These are phyloP conservation scores for Glossosoma conforme DNA, from an alignment of 1,140 invertebrate genomes.

Conservation along the genomic window DNA sequence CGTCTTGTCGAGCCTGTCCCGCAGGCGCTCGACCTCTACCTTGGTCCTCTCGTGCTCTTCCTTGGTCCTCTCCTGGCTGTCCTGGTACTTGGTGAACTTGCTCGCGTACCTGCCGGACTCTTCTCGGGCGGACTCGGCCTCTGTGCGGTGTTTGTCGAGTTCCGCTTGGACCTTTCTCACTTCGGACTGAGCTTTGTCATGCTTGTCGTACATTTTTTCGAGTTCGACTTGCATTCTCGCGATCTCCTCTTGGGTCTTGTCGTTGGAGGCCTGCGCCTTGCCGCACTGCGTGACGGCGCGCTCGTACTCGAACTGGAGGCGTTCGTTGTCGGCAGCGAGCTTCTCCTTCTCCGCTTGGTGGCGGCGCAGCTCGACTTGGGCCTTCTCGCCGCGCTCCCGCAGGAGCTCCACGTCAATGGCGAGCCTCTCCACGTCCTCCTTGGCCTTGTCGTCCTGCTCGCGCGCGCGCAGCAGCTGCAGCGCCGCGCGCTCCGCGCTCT, in stretches of 20 bases:
- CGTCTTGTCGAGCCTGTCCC: constrained; percentile 77
- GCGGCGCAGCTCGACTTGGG: constrained; percentile 75
- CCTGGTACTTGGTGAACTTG: constrained; percentile 73
- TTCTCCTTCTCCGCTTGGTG: constrained; percentile 83
- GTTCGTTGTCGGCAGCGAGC: constrained; percentile 73
- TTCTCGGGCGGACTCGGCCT: constrained; percentile 65
- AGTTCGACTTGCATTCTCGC: constrained; percentile 79
- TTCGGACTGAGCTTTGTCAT: constrained; percentile 78
- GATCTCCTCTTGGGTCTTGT: constrained; percentile 85
- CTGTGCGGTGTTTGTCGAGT: constrained; percentile 61
- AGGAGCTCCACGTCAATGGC: constrained; percentile 77
- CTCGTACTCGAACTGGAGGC: constrained; percentile 81
- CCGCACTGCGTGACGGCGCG: constrained; percentile 74
- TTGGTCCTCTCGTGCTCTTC: constrained; percentile 76
- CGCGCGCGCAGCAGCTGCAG: constrained; percentile 79
- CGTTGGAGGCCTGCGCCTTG: constrained; percentile 76
- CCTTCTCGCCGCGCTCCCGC: constrained; percentile 84
- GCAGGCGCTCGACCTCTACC: constrained; percentile 76
- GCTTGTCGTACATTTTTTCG: constrained; percentile 86
- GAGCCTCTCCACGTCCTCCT: constrained; percentile 78
- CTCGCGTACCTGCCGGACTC: constrained; percentile 70
- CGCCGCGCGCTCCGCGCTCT: constrained; percentile 80
- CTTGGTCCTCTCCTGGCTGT: constrained; percentile 73
- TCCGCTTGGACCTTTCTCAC: constrained; percentile 75
- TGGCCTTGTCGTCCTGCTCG: constrained; percentile 86